phyloP scores from a whole-genome alignment of 2,113 vertebrate genomes.

The Erythrocercus mccallii region DNA sequence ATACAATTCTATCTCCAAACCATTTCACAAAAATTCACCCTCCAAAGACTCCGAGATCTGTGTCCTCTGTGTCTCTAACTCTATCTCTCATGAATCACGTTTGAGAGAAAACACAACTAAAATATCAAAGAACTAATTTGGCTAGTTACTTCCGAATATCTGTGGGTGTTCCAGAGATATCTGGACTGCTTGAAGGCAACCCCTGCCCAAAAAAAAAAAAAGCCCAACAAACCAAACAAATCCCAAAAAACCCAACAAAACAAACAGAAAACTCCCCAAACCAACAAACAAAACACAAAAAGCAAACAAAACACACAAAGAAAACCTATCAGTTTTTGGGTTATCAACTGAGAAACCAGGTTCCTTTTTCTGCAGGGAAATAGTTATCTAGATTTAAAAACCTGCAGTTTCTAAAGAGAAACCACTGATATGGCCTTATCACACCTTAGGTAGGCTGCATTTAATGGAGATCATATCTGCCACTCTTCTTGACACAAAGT shows the following conservation, averaged over 20 bases:
- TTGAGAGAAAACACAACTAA: neutral
- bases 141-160: neutral
- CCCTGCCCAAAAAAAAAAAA: too few species aligned
- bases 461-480: neutral
- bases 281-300: neutral
- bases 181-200: neutral
- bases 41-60: neutral
- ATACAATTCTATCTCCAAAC: neutral
- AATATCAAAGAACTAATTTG: neutral
- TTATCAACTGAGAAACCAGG: neutral
- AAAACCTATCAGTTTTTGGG: rapidly evolving
- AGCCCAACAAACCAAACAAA: neutral
- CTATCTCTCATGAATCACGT: neutral
- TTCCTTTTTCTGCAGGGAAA: neutral
- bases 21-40: neutral
- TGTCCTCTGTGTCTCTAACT: neutral
- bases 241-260: neutral
- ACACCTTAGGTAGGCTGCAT: neutral
- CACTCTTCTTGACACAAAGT: neutral
- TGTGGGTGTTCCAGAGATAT: neutral
- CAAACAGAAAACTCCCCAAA: neutral
- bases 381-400: neutral
- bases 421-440: neutral
- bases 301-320: neutral
- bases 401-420: neutral